Evolutionary conservation across 2,797 vertebrate genomes (phyloP).

Genomic region (Sternotherus odoratus): DNA sequence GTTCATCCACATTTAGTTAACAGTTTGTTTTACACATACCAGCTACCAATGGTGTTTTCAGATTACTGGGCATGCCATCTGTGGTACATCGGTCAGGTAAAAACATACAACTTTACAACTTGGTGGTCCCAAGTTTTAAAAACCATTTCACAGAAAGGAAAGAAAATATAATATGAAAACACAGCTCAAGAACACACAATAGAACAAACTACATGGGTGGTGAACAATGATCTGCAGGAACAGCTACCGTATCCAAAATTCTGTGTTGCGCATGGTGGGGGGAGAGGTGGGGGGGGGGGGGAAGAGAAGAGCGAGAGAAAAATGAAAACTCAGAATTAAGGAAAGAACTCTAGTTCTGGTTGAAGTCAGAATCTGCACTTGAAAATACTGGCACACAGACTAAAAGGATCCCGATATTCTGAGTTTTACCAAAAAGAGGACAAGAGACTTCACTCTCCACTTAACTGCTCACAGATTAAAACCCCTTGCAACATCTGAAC

Average conservation of each 20-base stretch:
- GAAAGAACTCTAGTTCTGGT: not conserved
- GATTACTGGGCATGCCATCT: constrained; percentile 46
- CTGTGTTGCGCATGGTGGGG: not conserved
- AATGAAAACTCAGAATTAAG: not conserved
- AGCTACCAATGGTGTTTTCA: constrained; percentile 61
- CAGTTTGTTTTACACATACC: constrained; percentile 61
- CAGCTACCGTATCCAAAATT: not conserved
- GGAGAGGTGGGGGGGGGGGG: too few species aligned
- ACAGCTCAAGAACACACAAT: constrained; percentile 79
- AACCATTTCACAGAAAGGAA: constrained; percentile 82
- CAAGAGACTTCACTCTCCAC: constrained; percentile 25
- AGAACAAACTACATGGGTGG: constrained; percentile 57
- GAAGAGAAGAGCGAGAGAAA: not conserved
- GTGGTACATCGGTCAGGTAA: constrained; percentile 57
- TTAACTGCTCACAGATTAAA: constrained; percentile 37
- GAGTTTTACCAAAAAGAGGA: constrained; percentile 23
- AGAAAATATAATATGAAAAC: constrained; percentile 77
- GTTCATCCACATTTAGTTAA: constrained; percentile 66
- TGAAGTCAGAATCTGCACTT: constrained; percentile 59
- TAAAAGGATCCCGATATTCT: constrained; percentile 46
- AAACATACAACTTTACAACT: constrained; percentile 76
- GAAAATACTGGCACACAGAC: constrained; percentile 51
- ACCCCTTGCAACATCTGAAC: constrained; percentile 47
- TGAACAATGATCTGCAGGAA: constrained; percentile 39
- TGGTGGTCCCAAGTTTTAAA: constrained; percentile 76